These are phyloP conservation scores for Galeopterus variegatus DNA, from an alignment of 2,113 vertebrate species.

Conservation along the genomic window DNA sequence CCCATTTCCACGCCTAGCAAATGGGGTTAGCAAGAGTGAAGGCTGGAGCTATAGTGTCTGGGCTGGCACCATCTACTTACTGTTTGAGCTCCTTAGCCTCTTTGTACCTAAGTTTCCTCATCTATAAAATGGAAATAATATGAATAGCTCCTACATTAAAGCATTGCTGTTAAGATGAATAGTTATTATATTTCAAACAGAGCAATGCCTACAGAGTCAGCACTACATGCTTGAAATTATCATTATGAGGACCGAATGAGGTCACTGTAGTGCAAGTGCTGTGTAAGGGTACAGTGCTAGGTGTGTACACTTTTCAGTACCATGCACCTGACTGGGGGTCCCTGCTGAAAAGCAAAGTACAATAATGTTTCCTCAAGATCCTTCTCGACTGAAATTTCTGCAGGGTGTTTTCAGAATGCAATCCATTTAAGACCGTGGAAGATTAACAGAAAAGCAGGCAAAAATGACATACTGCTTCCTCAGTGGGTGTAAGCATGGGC, in stretches of 20 bases:
- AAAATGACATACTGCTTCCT: too few species aligned
- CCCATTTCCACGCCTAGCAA: neutral
- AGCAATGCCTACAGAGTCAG: rapidly evolving
- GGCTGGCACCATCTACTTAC: rapidly evolving
- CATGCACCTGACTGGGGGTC: neutral
- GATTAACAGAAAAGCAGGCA: too few species aligned
- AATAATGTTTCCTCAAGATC: neutral
- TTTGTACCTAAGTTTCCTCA: neutral
- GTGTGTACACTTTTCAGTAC: rapidly evolving
- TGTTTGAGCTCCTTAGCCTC: neutral
- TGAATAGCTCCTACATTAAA: rapidly evolving
- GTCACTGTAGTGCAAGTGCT: rapidly evolving
- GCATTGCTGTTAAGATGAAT: neutral
- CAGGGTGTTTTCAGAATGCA: neutral
- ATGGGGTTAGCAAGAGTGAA: rapidly evolving
- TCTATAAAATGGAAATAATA: too few species aligned
- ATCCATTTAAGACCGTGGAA: rapidly evolving
- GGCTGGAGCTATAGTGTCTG: neutral
- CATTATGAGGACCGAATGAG: rapidly evolving
- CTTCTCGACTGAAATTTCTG: neutral
- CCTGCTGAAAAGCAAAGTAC: neutral
- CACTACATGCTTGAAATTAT: neutral
- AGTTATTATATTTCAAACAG: neutral
- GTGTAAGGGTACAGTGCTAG: neutral
- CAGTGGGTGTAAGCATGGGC: rapidly evolving